These are phyloP conservation scores for Dicrostonyx torquatus DNA, from an alignment of 2,797 vertebrate genomes.

Conservation along the genomic window DNA sequence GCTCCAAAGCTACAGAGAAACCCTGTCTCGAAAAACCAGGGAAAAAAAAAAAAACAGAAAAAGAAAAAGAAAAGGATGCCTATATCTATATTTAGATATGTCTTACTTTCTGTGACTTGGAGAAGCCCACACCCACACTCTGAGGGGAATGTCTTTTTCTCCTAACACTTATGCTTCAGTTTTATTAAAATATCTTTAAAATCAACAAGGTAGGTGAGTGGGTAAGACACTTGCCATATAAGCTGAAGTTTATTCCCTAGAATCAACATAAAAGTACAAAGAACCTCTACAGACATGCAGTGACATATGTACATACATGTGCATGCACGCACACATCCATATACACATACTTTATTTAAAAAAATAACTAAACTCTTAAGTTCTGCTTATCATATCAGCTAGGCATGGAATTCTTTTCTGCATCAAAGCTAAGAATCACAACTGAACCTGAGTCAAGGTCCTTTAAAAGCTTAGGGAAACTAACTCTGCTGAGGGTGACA, in stretches of 20 bases:
- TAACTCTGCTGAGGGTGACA: background rate
- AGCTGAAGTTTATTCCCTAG: background rate
- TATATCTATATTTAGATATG: background rate
- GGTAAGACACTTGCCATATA: background rate
- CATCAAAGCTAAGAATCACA: background rate
- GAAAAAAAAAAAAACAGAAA: accelerated
- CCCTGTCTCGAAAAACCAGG: too few species aligned
- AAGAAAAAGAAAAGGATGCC: too few species aligned
- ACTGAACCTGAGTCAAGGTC: background rate
- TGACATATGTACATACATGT: background rate
- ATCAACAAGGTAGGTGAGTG: background rate
- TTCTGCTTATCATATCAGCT: background rate
- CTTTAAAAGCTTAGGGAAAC: background rate
- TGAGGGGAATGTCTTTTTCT: background rate
- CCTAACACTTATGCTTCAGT: background rate
- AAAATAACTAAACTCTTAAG: background rate
- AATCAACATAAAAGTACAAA: background rate
- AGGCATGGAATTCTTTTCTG: background rate
- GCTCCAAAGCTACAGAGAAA: too few species aligned
- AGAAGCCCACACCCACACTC: background rate
- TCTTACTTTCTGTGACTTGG: background rate
- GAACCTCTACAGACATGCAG: background rate
- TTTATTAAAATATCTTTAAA: background rate
- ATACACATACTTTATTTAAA: background rate
- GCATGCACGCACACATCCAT: too few species aligned